A percentile compares a stretch with the other conserved stretches of the same genome.
phyloP scores from a whole-genome alignment of 92 coral and sea anemone genomes.

The Scolanthus callimorphus region DNA sequence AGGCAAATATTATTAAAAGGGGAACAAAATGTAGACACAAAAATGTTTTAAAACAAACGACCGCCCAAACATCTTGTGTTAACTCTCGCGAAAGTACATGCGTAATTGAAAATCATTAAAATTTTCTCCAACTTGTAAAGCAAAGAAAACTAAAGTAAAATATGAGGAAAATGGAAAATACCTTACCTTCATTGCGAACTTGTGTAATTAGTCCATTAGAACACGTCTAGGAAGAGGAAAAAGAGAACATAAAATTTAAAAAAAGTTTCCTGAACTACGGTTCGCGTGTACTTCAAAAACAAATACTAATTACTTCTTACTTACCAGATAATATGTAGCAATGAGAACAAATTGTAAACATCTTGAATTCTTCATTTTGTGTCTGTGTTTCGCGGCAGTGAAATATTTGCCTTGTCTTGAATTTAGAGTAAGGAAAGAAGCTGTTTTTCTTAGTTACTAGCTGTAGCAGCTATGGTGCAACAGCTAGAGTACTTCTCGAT shows the following conservation, averaged over 20 bases:
- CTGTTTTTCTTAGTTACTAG: too few species aligned
- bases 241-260: too few species aligned
- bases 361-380: neutral
- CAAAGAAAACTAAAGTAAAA: too few species aligned
- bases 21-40: too few species aligned
- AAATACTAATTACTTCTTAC: neutral
- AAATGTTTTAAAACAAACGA: too few species aligned
- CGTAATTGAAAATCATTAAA: too few species aligned
- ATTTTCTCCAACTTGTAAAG: too few species aligned
- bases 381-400: conserved; percentile 30
- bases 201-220: neutral
- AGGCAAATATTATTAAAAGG: too few species aligned
- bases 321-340: neutral
- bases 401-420: conserved; percentile 43
- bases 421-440: neutral
- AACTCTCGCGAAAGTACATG: too few species aligned
- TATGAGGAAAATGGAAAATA: neutral
- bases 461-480: neutral
- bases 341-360: neutral
- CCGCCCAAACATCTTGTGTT: too few species aligned
- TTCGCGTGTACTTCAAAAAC: too few species aligned
- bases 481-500: neutral
- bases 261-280: too few species aligned
- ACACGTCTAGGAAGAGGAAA: neutral
- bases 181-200: conserved; percentile 2